A percentile compares a stretch with the other conserved stretches of the same genome.
Conservation (phyloP, 2,113 vertebrate species). For the Hippopotamus amphibius region DNA sequence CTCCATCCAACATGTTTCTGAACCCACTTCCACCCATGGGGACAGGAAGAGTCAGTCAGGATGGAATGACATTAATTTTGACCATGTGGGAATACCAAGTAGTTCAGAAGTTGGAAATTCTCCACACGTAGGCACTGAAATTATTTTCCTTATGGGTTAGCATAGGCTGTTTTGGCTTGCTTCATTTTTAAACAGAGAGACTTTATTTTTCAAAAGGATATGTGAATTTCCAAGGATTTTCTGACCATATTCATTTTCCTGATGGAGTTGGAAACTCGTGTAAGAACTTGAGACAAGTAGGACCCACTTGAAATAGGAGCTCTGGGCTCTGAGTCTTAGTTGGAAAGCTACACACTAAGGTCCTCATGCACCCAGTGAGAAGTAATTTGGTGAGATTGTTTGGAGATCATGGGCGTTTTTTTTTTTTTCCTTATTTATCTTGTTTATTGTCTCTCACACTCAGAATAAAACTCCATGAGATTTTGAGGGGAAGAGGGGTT, state of each 20-base stretch:
- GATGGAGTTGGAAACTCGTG: not conserved
- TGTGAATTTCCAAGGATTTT: not conserved
- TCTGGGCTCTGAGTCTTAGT: not conserved
- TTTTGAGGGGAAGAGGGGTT: no score
- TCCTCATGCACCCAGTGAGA: not conserved
- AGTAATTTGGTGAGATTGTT: not conserved
- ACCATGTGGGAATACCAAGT: slow-evolving; percentile 42
- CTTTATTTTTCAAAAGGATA: slow-evolving; percentile 50
- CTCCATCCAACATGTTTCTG: slow-evolving; percentile 29
- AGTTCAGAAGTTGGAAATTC: slow-evolving; percentile 48
- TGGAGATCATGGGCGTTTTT: not conserved
- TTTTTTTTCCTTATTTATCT: no score
- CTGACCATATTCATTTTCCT: slow-evolving; percentile 37
- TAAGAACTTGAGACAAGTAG: not conserved
- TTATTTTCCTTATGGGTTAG: slow-evolving; percentile 66
- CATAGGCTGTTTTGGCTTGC: not conserved
- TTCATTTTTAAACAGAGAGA: slow-evolving; percentile 61
- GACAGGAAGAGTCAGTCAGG: not conserved
- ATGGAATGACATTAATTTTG: slow-evolving; percentile 56
- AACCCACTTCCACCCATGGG: slow-evolving; percentile 38
- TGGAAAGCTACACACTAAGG: not conserved
- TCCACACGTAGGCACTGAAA: slow-evolving; percentile 13
- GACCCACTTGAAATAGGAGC: not conserved
- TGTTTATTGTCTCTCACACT: no score
- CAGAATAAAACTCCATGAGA: no score